These are phyloP conservation scores for Molorchus minor DNA, from an alignment of 2,888 invertebrate species.

Conservation along the genomic window DNA sequence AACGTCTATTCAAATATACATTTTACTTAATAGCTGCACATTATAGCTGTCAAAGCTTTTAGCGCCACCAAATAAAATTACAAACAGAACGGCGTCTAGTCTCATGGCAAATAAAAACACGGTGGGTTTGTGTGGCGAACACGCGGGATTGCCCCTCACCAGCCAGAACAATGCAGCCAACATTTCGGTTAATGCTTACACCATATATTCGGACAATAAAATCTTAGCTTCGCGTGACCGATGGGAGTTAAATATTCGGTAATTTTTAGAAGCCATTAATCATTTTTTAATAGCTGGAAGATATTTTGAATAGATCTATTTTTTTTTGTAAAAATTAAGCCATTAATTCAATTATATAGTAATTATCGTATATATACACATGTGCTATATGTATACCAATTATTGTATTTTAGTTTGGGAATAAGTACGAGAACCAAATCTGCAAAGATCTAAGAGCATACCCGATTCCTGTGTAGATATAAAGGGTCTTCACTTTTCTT, in stretches of 20 bases:
- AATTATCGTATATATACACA: too few relatives aligned
- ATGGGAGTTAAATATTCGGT: slow-evolving; percentile 24
- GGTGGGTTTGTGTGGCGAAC: too few relatives aligned
- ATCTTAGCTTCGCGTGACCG: slow-evolving; percentile 40
- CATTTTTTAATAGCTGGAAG: slow-evolving; percentile 14
- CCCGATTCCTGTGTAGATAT: too few relatives aligned
- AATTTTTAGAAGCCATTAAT: slow-evolving; percentile 23
- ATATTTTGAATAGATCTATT: too few relatives aligned
- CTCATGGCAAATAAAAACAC: slow-evolving; percentile 3
- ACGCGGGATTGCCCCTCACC: slow-evolving; percentile 21
- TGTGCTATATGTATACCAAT: neutral
- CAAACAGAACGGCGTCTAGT: slow-evolving; percentile 28
- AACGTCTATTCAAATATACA: slow-evolving; percentile 54
- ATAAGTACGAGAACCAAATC: neutral
- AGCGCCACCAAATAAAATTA: slow-evolving; percentile 41
- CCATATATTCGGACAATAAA: slow-evolving; percentile 30
- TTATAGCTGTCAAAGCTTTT: slow-evolving; percentile 54
- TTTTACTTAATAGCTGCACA: slow-evolving; percentile 54
- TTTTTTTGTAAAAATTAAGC: slow-evolving; percentile 4
- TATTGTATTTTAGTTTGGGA: neutral
- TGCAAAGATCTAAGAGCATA: too few relatives aligned
- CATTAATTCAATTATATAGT: too few relatives aligned
- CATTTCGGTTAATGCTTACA: slow-evolving; percentile 30
- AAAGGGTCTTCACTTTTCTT: too few relatives aligned
- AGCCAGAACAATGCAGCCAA: slow-evolving; percentile 23